These are phyloP conservation scores for Plebejus anna DNA, from an alignment of 2,888 invertebrate species.

Conservation along the genomic window DNA sequence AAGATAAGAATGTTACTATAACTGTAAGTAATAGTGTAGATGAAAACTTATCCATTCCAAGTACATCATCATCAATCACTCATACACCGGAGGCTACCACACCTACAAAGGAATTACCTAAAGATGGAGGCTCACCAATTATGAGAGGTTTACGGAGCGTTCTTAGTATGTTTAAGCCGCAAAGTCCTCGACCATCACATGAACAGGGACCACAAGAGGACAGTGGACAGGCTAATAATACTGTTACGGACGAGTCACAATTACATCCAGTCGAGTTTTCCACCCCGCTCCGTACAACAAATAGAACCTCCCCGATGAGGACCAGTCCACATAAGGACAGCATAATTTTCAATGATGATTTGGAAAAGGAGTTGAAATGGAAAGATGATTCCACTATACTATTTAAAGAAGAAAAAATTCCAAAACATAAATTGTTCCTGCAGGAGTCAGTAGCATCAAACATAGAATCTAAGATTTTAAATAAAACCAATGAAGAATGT, in stretches of 20 bases:
- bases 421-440: constrained; percentile 61
- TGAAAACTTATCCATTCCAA: constrained; percentile 58
- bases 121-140: constrained; percentile 65
- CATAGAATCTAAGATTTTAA: constrained; percentile 33
- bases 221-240: background rate
- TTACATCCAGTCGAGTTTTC: constrained; percentile 48
- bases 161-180: constrained; percentile 67
- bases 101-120: constrained; percentile 61
- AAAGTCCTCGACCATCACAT: constrained; percentile 59
- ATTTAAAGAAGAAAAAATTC: constrained; percentile 65
- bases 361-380: constrained; percentile 68
- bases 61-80: constrained; percentile 57
- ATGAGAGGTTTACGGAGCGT: constrained; percentile 69
- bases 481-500: constrained; percentile 38
- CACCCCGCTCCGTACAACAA: constrained; percentile 52
- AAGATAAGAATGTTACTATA: constrained; percentile 49
- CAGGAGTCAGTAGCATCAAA: constrained; percentile 38
- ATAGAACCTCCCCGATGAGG: constrained; percentile 46
- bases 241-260: constrained; percentile 28
- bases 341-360: constrained; percentile 64
- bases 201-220: constrained; percentile 42
- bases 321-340: constrained; percentile 65
- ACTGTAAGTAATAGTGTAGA: constrained; percentile 53
- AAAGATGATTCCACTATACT: constrained; percentile 67
- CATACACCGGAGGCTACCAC: constrained; percentile 68